Base-by-base conservation (phyloP, 2,113 vertebrate species). In the Tricholaema leucomelas region DNA sequence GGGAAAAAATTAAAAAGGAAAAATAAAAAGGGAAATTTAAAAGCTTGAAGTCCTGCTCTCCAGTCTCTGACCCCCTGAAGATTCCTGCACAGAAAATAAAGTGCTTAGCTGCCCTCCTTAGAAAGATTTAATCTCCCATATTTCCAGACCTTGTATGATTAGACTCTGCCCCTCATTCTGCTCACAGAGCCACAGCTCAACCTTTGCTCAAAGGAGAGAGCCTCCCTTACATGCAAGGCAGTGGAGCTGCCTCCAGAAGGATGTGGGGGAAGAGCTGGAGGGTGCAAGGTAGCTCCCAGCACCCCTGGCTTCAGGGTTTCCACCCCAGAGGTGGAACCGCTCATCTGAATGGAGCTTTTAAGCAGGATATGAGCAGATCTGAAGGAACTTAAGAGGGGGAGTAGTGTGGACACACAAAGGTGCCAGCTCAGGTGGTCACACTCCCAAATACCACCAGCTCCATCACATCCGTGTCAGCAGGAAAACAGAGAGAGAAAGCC, bases 101-200 rank as follows among this genome's bases (percentile, higher is more conserved):
- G 72, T 87, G 65, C 80, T 90, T 93, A 80, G 75, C 85, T 4
- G 11, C 71, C 82, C 83, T 80, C 55, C 85, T 86, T 94, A 79
- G 73, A 92, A 91, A 95, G 94, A 88, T 81, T 87, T 92, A 80
- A 95, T 96, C 93, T 94, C 42, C 79, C 75, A 36, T 92, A 91
- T 95, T 97, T 95, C 81, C 76, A 95, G 81, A 81, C 81, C 81
- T 95, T 73, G 80, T 81, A 80, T 91, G 94, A 94, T 95, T 94
- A 94, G 95, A 66, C 69, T 13, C 81, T 79, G 67, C 82, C 75
- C 84, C 85, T 88, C 90, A 78, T 95, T 93, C 89, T 46, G n/a
- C 86, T 96, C 90, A 80, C 60, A 59, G 64, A 92, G 78, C 58
- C 23, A 40, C 44, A n/a, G 81, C 40, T 9, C 54, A 90, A 73